Conservation (phyloP, 2,113 vertebrate genomes). For the Ophiodon elongatus region DNA sequence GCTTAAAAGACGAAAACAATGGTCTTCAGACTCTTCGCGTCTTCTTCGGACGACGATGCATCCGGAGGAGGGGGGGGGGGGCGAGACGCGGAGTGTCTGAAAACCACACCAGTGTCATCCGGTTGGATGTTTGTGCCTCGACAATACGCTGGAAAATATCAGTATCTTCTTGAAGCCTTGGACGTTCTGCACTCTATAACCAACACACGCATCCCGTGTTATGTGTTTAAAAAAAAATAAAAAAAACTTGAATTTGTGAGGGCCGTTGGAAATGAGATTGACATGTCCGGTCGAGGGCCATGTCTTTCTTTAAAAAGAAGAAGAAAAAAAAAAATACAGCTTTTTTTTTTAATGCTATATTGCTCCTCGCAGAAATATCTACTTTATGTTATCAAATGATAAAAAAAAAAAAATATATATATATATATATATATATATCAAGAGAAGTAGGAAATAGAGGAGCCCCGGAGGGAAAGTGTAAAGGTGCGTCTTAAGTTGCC, state of each 20-base stretch:
- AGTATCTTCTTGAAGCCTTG: conserved; percentile 73
- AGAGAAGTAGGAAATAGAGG: conserved; percentile 77
- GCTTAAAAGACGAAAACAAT: conserved; percentile 65
- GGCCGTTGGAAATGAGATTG: conserved; percentile 83
- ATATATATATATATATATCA: conserved; percentile 27
- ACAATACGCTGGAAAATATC: conserved; percentile 65
- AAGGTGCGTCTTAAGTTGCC: conserved; percentile 85
- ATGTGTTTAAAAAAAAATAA: conserved; percentile 64
- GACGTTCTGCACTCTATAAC: conserved; percentile 54
- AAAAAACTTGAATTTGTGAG: conserved; percentile 79
- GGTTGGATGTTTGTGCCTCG: conserved; percentile 47
- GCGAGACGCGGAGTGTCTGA: conserved; percentile 10
- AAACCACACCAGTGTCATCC: conserved; percentile 47
- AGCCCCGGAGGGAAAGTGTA: conserved; percentile 76
- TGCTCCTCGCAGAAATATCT: conserved; percentile 78
- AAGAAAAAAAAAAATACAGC: conserved; percentile 61
- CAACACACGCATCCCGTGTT: conserved; percentile 60
- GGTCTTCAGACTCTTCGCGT: conserved; percentile 41
- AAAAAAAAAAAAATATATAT: conserved; percentile 61
- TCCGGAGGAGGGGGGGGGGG: neutral
- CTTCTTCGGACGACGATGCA: conserved; percentile 48
- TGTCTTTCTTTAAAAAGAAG: conserved; percentile 61
- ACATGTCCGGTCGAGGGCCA: conserved; percentile 77
- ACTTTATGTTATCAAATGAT: conserved; percentile 81
- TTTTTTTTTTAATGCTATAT: conserved; percentile 71